Base-by-base conservation (phyloP, 2,888 invertebrate species). In the Cheilosia grossa region DNA sequence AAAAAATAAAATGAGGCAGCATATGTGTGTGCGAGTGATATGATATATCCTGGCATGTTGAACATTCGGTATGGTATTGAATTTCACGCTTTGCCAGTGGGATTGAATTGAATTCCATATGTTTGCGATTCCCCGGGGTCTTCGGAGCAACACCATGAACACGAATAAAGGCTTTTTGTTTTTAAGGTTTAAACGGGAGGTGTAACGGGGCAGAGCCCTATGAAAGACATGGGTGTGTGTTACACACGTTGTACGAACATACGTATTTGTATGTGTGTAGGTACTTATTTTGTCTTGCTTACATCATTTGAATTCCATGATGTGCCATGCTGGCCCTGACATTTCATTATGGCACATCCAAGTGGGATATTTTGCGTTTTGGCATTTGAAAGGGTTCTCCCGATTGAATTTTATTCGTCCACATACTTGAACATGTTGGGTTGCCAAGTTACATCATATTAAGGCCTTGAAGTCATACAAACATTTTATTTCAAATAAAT, bases 11-110 rank as follows among this genome's bases (percentile, higher is more conserved):
- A 21, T 47, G 37, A 63, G 30, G 9, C 42, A 42, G 24, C 15
- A 7, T 37, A 37, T 30, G 40, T 54, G 53, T 69, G 56, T 42
- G 27, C 17, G 64, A 53, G 73, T 56, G 79, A 70, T 69, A 79
- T 74, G 37, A 74, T 79, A 79, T 79, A 79, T 83, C 74, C 67
- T 66, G 70, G 64, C 70, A 74, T 72, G 49, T 49, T 59, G 40
- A 64, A 66, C 69, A 64, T 51, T 75, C 58, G 58, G 83, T 80
- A 64, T 15, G 70, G 69, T 83, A 80, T 85, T 75, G 75, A 80
- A 80, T 85, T 85, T 85, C 83, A 85, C 75, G 75, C 80, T 67
- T 80, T 85, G 33, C 70, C 74, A 75, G 74, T 80, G 70, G 75
- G 69, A 59, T 69, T 80, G 83, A 85, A 85, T 85, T 80, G 75